phyloP scores from a whole-genome alignment of 1,140 invertebrate species.

The Calosoma granatense region DNA sequence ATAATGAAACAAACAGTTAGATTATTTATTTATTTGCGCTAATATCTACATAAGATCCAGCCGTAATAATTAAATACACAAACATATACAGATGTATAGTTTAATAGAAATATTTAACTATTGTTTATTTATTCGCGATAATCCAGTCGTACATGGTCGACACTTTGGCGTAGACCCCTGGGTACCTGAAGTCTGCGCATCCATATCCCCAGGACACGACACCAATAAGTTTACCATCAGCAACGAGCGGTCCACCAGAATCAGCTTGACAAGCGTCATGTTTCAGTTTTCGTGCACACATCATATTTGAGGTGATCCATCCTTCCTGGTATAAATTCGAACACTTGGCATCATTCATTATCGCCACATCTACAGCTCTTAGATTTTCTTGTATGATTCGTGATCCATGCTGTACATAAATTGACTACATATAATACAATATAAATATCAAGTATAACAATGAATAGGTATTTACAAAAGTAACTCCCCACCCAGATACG shows the following conservation, averaged over 20 bases:
- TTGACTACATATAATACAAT: background rate
- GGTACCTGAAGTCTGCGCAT: slow-evolving; percentile 41
- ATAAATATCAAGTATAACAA: background rate
- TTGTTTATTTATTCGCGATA: no score
- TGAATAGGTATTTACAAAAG: slow-evolving; percentile 11
- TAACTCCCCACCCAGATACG: slow-evolving; percentile 16
- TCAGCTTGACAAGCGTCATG: slow-evolving; percentile 32
- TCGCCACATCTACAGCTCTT: background rate
- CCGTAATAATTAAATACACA: no score
- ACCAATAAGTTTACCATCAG: slow-evolving; percentile 38
- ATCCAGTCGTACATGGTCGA: slow-evolving; percentile 32
- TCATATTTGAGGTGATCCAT: background rate
- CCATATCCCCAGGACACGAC: slow-evolving; percentile 50
- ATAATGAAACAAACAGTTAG: no score
- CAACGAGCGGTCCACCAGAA: slow-evolving; percentile 35
- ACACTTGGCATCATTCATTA: background rate
- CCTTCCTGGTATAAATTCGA: background rate
- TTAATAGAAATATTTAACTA: no score
- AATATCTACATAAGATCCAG: no score
- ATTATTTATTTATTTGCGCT: no score
- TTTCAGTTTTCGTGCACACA: background rate
- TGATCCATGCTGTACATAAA: background rate
- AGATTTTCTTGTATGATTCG: background rate
- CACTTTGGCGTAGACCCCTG: slow-evolving; percentile 51
- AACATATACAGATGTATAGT: background rate